Conservation (phyloP, 2,888 invertebrate genomes). For the Leptinotarsa tumamoca region DNA sequence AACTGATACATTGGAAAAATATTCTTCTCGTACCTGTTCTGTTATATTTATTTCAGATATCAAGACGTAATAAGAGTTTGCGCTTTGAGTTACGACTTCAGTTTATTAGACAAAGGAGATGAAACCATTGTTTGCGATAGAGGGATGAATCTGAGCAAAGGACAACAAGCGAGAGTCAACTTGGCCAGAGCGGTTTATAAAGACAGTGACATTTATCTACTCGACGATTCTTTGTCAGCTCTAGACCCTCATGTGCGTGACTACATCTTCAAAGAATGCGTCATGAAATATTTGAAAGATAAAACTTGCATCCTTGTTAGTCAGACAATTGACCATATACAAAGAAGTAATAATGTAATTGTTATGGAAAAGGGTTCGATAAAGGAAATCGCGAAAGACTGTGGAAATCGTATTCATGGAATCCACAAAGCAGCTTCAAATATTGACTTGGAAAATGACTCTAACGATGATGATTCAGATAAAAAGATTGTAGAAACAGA, state of each 20-base stretch:
- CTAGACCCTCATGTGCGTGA: conserved; percentile 90
- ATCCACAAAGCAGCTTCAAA: background rate
- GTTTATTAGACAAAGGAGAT: conserved; percentile 81
- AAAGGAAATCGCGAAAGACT: conserved; percentile 72
- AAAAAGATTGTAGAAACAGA: conserved; percentile 48
- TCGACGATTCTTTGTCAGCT: conserved; percentile 90
- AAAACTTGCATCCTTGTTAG: conserved; percentile 81
- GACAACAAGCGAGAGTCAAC: conserved; percentile 88
- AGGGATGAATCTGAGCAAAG: conserved; percentile 79
- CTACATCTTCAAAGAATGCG: conserved; percentile 84
- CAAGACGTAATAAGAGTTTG: conserved; percentile 70
- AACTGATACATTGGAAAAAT: too few species aligned
- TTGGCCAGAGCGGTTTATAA: conserved; percentile 86
- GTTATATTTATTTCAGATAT: conserved; percentile 40
- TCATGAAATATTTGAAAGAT: conserved; percentile 72
- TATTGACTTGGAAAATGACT: conserved; percentile 49
- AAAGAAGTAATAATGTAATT: conserved; percentile 62
- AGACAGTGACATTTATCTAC: conserved; percentile 83
- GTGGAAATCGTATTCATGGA: conserved; percentile 72
- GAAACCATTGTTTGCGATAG: conserved; percentile 83
- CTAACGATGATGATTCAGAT: conserved; percentile 51
- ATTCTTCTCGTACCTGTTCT: too few species aligned
- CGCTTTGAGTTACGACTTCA: conserved; percentile 78
- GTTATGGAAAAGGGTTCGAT: conserved; percentile 66
- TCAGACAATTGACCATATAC: conserved; percentile 74